A percentile compares a stretch with the other conserved stretches of the same genome.
phyloP scores from a whole-genome alignment of 2,888 invertebrate species.

The Megamerina dolium region DNA sequence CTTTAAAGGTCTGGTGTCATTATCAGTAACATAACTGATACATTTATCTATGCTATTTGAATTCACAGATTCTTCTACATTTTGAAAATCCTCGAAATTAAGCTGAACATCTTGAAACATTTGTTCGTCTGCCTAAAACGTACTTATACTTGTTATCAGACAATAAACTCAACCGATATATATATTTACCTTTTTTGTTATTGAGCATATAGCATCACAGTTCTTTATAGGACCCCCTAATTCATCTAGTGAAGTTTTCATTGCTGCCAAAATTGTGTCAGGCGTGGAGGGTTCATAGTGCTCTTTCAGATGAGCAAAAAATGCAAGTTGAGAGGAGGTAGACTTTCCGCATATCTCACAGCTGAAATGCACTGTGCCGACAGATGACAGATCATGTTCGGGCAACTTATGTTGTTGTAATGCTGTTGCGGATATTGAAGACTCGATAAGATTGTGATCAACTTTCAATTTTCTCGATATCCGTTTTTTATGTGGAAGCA shows the following conservation, averaged over 20 bases:
- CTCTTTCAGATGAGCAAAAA: slow-evolving; percentile 78
- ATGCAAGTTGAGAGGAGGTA: slow-evolving; percentile 71
- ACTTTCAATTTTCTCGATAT: slow-evolving; percentile 70
- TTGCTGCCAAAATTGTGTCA: slow-evolving; percentile 20
- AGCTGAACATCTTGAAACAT: slow-evolving; percentile 42
- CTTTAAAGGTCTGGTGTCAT: slow-evolving; percentile 5
- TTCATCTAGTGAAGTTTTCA: slow-evolving; percentile 20
- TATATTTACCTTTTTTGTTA: slow-evolving; percentile 20
- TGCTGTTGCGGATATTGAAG: slow-evolving; percentile 11
- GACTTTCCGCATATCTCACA: slow-evolving; percentile 76
- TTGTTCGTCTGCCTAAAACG: slow-evolving; percentile 30
- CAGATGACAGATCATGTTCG: slow-evolving; percentile 16
- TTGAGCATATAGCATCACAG: slow-evolving; percentile 12
- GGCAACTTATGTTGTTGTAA: slow-evolving; percentile 16
- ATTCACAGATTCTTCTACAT: slow-evolving; percentile 21
- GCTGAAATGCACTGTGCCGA: slow-evolving; percentile 29
- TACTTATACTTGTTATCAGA: too few species aligned
- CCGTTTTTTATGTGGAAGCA: slow-evolving; percentile 79
- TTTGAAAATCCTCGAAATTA: slow-evolving; percentile 40
- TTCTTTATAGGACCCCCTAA: slow-evolving; percentile 10
- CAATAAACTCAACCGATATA: too few species aligned
- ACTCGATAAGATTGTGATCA: slow-evolving; percentile 28
- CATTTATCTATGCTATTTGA: slow-evolving; percentile 14
- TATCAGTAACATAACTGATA: slow-evolving; percentile 10
- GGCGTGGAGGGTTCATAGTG: slow-evolving; percentile 63